Percentiles rank a stretch among this genome's conserved stretches.
phyloP scores from a whole-genome alignment of 2,888 invertebrate genomes.

The Acanthoscelides obtectus region DNA sequence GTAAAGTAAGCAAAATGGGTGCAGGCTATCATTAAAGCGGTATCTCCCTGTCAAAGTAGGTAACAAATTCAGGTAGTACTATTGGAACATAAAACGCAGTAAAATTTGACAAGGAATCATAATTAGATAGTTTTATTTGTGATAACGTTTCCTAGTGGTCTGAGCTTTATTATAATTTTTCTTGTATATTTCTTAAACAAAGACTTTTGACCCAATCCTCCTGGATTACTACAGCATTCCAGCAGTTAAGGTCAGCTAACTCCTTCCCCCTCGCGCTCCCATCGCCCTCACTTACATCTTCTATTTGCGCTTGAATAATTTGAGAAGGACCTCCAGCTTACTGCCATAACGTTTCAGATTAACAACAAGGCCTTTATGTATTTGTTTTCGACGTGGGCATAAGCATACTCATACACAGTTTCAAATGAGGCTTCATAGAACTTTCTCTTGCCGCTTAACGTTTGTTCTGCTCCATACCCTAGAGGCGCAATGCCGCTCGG shows the following conservation, averaged over 20 bases:
- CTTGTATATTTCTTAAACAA: too few species aligned
- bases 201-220: too few species aligned
- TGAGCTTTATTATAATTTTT: too few species aligned
- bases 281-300: neutral
- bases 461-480: neutral
- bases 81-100: too few species aligned
- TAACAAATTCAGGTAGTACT: too few species aligned
- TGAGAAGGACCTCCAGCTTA: neutral
- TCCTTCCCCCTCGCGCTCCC: neutral
- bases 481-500: neutral
- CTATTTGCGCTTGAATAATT: neutral
- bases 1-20: too few species aligned
- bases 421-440: neutral
- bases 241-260: neutral
- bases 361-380: neutral
- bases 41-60: too few species aligned
- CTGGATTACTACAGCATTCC: too few species aligned
- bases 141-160: too few species aligned
- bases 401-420: neutral
- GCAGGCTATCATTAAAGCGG: too few species aligned
- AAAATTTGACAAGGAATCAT: too few species aligned
- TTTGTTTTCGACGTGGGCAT: neutral
- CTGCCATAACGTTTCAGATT: neutral
- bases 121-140: too few species aligned
- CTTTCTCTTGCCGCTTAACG: neutral